Conservation (phyloP, 2,797 vertebrate species). For the Spinibarbus caldwelli region DNA sequence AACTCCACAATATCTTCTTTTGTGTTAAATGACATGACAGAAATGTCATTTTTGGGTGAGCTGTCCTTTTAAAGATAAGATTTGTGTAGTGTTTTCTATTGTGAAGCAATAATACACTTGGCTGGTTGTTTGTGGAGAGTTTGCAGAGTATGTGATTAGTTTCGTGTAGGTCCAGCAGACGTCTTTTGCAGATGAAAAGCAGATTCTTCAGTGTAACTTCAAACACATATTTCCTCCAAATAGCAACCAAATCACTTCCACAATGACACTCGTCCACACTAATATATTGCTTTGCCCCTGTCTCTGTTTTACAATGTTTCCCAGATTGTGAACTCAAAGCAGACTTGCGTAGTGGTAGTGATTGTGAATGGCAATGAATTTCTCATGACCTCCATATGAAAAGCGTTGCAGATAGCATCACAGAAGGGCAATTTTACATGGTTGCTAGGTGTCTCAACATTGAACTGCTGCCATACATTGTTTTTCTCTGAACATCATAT, state of each 20-base stretch:
- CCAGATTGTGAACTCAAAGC: background rate
- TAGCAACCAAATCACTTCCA: slow-evolving; percentile 44
- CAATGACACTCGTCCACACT: slow-evolving; percentile 40
- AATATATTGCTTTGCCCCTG: slow-evolving; percentile 10
- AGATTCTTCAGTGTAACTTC: slow-evolving; percentile 19
- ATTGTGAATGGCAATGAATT: background rate
- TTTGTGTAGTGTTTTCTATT: slow-evolving; percentile 34
- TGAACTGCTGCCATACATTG: background rate
- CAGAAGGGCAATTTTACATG: background rate
- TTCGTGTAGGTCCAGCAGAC: too few species aligned
- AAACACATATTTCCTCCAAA: slow-evolving; percentile 34
- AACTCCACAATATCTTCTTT: background rate
- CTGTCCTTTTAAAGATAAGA: background rate
- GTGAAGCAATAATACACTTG: slow-evolving; percentile 56
- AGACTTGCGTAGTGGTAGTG: too few species aligned
- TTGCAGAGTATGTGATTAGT: slow-evolving; percentile 60
- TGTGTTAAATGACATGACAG: background rate
- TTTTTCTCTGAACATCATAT: background rate
- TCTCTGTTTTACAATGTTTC: slow-evolving; percentile 9
- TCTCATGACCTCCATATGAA: background rate
- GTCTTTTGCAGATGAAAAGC: slow-evolving; percentile 19
- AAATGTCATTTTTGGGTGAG: background rate
- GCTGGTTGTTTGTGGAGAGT: slow-evolving; percentile 56
- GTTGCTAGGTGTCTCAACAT: background rate
- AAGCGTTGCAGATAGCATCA: background rate